Conservation (phyloP, 2,797 vertebrate species). For the Tenualosa ilisha region DNA sequence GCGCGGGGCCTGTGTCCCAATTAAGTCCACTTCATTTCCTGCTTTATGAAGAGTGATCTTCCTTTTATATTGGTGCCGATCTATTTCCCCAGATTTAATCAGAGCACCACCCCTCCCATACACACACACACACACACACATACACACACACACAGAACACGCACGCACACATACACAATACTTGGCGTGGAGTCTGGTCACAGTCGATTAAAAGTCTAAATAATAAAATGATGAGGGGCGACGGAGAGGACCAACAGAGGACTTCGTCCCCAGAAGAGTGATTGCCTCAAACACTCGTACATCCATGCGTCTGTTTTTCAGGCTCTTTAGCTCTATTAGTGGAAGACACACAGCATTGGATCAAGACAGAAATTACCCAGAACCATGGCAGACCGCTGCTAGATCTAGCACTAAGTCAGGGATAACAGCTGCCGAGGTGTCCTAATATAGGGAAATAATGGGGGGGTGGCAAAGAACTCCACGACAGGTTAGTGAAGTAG, state of each 20-base stretch:
- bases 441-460: too few species aligned
- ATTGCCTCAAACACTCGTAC: neutral
- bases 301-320: neutral
- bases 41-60: constrained; percentile 27
- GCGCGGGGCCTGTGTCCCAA: neutral
- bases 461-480: too few species aligned
- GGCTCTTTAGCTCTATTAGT: neutral
- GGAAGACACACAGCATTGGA: neutral
- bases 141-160: too few species aligned
- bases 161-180: neutral
- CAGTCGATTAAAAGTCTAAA: constrained; percentile 10
- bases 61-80: constrained; percentile 11
- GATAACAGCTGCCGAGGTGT: too few species aligned
- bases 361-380: neutral
- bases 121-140: too few species aligned
- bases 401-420: neutral
- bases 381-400: neutral
- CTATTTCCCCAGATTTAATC: neutral
- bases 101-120: neutral
- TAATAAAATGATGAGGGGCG: neutral
- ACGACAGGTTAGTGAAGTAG: too few species aligned
- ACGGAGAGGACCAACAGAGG: neutral
- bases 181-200: neutral
- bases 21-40: constrained; percentile 33
- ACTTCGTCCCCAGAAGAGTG: neutral